Percentiles rank a stretch among this genome's conserved stretches.
Conservation (phyloP, 2,888 invertebrate genomes). For the Leptopilina syphax region DNA sequence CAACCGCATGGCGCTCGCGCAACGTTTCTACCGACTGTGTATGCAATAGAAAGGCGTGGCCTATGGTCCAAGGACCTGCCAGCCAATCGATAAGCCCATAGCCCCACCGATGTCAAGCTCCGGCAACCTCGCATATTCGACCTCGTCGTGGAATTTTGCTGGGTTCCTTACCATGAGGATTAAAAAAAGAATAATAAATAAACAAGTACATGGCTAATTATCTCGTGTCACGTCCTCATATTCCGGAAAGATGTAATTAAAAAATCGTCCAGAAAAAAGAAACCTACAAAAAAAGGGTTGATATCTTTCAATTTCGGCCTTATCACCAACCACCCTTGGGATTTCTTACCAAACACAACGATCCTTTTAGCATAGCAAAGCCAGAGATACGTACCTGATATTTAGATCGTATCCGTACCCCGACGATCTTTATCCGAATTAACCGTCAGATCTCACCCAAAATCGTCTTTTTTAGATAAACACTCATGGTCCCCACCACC, state of each 20-base stretch:
- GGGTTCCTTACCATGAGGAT: conserved; percentile 45
- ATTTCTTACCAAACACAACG: background rate
- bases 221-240: conserved; percentile 45
- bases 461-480: background rate
- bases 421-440: conserved; percentile 13
- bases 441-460: conserved; percentile 3
- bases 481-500: background rate
- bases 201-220: conserved; percentile 57
- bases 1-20: conserved; percentile 55
- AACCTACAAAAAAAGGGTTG: conserved; percentile 6
- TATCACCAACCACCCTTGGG: background rate
- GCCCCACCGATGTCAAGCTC: conserved; percentile 63
- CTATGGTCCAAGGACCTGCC: conserved; percentile 55
- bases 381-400: conserved; percentile 41
- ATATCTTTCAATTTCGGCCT: no score
- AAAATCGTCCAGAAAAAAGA: background rate
- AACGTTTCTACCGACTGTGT: conserved; percentile 12
- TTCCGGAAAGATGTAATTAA: conserved; percentile 39
- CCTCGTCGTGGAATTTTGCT: conserved; percentile 46
- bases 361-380: conserved; percentile 39
- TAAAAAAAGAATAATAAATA: conserved; percentile 49
- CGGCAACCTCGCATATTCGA: conserved; percentile 43
- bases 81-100: conserved; percentile 71
- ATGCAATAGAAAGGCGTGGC: conserved; percentile 62
- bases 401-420: conserved; percentile 26